Conservation (phyloP, 2,113 vertebrate species). For the Trachemys scripta region DNA sequence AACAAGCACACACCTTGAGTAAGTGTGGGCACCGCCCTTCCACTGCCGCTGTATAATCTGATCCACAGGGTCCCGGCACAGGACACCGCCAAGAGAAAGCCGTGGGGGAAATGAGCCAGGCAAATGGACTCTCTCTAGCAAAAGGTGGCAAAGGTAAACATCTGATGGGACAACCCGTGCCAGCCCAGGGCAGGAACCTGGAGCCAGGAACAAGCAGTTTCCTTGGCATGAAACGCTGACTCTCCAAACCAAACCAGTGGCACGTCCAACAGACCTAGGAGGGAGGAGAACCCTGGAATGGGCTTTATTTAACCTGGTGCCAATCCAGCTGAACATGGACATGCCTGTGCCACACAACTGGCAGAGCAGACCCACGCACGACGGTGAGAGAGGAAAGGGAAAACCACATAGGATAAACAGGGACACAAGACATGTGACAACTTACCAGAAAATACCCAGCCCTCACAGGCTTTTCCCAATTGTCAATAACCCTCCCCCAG, state of each 20-base stretch:
- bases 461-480: not conserved
- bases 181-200: not conserved
- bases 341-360: not conserved
- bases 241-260: not conserved
- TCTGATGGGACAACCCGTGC: not conserved
- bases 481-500: not conserved
- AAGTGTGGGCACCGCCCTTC: not conserved
- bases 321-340: not conserved
- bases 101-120: not conserved
- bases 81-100: not conserved
- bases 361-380: not conserved
- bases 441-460: not conserved
- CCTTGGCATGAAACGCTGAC: not conserved
- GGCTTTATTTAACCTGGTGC: not conserved
- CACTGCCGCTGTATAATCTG: not conserved
- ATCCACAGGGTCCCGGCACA: not conserved
- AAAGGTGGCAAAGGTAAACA: not conserved
- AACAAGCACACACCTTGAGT: not conserved
- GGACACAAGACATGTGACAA: not conserved
- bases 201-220: not conserved
- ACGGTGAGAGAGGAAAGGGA: rapidly evolving
- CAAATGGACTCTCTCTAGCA: not conserved
- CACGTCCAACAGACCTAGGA: not conserved
- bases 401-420: rapidly evolving
- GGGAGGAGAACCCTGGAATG: not conserved